Evolutionary conservation across 2,113 vertebrate species (phyloP).

Genomic region (Thermophis baileyi): DNA sequence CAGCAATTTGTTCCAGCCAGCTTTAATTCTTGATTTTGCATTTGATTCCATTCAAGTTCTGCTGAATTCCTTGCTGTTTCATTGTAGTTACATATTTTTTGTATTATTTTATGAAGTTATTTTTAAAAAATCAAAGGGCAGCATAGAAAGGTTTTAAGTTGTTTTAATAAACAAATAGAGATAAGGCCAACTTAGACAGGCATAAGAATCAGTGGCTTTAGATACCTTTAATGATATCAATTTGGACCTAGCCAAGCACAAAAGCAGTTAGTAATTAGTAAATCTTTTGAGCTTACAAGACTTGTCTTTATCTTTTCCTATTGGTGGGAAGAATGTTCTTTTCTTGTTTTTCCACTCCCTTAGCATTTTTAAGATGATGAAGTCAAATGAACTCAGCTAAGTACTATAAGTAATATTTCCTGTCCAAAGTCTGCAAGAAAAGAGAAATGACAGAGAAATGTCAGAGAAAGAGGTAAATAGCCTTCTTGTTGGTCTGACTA

Average conservation of each 20-base stretch:
- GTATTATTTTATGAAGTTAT: not conserved
- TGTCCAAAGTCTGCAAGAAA: not conserved
- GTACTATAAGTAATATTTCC: not conserved
- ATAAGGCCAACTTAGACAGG: not conserved
- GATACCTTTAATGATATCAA: not conserved
- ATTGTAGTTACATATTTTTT: not conserved
- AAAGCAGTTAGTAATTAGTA: not conserved
- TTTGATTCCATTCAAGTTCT: not conserved
- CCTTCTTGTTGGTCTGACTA: not conserved
- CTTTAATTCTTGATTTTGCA: not conserved
- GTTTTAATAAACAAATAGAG: not conserved
- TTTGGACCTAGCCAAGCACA: not conserved
- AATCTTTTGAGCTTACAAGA: not conserved
- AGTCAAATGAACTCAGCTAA: conserved; percentile 5
- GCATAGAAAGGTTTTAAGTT: not conserved
- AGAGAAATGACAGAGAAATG: not conserved
- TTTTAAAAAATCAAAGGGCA: not conserved
- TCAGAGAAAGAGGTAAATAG: not conserved
- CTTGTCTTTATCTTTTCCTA: not conserved
- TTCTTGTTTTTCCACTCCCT: not conserved
- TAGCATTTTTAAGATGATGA: not conserved
- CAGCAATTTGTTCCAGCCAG: not conserved
- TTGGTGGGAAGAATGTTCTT: not conserved
- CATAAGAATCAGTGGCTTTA: not conserved
- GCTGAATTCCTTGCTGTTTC: not conserved